Percentiles rank a stretch among this genome's conserved stretches.
phyloP scores from a whole-genome alignment of 2,888 invertebrate species.

The Phengaris arion region DNA sequence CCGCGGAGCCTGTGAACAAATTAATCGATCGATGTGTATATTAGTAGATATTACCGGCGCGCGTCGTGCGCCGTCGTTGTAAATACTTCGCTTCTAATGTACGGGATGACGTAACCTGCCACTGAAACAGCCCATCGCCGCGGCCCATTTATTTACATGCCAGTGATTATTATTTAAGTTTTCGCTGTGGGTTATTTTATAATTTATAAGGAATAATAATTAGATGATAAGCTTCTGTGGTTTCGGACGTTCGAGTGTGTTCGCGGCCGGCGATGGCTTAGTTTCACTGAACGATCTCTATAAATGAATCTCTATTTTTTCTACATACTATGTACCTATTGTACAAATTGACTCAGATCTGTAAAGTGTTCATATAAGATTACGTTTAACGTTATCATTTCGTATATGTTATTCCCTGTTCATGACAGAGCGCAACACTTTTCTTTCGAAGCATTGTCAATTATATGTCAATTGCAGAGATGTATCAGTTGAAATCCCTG shows the following conservation, averaged over 20 bases:
- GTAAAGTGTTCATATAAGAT: constrained; percentile 70
- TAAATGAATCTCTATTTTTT: constrained; percentile 79
- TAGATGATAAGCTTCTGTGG: constrained; percentile 17
- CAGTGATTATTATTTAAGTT: constrained; percentile 14
- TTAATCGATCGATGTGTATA: constrained; percentile 60
- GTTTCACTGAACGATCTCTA: constrained; percentile 78
- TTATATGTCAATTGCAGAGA: constrained; percentile 19
- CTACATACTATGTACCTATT: constrained; percentile 75
- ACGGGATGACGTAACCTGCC: constrained; percentile 65
- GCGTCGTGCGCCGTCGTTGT: constrained; percentile 60
- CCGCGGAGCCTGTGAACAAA: constrained; percentile 51
- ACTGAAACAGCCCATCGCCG: constrained; percentile 76
- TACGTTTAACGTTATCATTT: constrained; percentile 48
- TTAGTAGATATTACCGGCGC: constrained; percentile 55
- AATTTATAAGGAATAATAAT: constrained; percentile 16
- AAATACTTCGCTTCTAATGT: constrained; percentile 76
- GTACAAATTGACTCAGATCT: constrained; percentile 74
- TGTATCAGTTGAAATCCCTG: constrained; percentile 18
- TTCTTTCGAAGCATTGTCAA: constrained; percentile 24
- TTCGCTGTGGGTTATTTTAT: not conserved
- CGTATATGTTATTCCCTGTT: constrained; percentile 27
- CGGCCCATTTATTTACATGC: constrained; percentile 35
- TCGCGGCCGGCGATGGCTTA: constrained; percentile 66
- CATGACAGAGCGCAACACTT: not conserved
- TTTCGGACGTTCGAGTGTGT: not conserved